A percentile compares a stretch with the other conserved stretches of the same genome.
Evolutionary conservation across 2,888 invertebrate genomes (phyloP).

Genomic region (Gastrophysa polygoni): DNA sequence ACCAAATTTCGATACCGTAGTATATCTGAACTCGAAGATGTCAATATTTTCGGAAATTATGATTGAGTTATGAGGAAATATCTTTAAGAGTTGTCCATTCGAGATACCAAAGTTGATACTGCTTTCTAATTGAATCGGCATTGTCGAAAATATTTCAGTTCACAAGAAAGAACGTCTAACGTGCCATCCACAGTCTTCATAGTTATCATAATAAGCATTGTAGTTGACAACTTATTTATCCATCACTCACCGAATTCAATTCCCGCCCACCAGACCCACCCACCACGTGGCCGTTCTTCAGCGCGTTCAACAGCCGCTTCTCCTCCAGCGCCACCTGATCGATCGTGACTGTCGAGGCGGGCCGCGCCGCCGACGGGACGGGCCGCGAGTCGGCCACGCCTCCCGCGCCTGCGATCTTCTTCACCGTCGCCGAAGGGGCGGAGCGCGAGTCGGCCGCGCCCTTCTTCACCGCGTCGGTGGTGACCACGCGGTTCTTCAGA

Average conservation of each 20-base stretch:
- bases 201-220: no score
- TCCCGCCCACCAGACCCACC: constrained; percentile 35
- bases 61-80: no score
- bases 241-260: neutral
- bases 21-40: no score
- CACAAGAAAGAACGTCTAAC: no score
- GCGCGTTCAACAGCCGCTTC: constrained; percentile 76
- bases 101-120: no score
- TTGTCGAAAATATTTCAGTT: no score
- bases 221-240: no score
- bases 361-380: neutral
- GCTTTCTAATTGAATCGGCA: no score
- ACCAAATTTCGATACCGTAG: no score
- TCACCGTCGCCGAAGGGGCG: constrained; percentile 48
- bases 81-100: no score
- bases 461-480: constrained; percentile 56
- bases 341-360: constrained; percentile 35
- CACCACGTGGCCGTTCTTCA: constrained; percentile 74
- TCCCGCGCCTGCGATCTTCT: constrained; percentile 15
- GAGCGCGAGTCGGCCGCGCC: constrained; percentile 17
- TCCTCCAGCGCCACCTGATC: constrained; percentile 78
- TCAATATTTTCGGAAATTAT: no score
- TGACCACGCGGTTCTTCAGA: constrained; percentile 64
- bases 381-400: neutral
- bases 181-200: no score